Evolutionary conservation across 2,888 invertebrate genomes (phyloP), one percentile per base, ranked within the genome.

Genomic region (Noctuana brunneofusca): DNA sequence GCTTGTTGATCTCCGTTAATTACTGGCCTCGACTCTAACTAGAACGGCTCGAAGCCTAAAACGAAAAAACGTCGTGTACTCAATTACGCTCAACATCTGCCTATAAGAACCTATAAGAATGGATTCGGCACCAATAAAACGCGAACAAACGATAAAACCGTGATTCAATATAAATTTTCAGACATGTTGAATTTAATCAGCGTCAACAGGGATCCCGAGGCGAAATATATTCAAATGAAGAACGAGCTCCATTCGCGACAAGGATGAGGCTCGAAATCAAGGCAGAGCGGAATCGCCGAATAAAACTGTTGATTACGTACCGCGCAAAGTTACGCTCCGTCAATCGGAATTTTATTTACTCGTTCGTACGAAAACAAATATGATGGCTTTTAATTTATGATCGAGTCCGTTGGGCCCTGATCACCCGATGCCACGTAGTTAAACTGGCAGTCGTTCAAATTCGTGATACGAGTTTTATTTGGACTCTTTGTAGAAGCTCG

Each of bases 1-100:
- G 84, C 87, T 87, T 84, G 88, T 89, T 87, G 87, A 89, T 89
- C 89, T 75, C 80, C 76, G 84, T 85, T 89, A 90, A 89, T 89
- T 89, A 87, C 84, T 86, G 84, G 87, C 87, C 86, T 82, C 78
- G 75, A 78, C 78, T 81, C 76, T 77, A 81, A 79, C 81, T 75
- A 79, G 78, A 79, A 79, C 79, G 66, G 30, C 56, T 9, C 58
- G 55, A 50, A 16, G 41, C 58, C 58, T 16, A 56, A 59, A 57
- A 27, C 46, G 32, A 32, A 60, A 24, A 50, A 53, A 56, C 35
- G 48, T 30, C 55, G 9, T 48, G 48, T 41, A 24, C 53, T 58
- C 55, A 48, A 52, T 58, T 64, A 58, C 43, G 16, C 18, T 55
- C 16, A 46, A 48, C 60, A 48, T 48, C 48, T 60, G 54, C 30